Evolutionary conservation across 2,113 vertebrate genomes (phyloP).

Genomic region (Oncorhynchus keta): DNA sequence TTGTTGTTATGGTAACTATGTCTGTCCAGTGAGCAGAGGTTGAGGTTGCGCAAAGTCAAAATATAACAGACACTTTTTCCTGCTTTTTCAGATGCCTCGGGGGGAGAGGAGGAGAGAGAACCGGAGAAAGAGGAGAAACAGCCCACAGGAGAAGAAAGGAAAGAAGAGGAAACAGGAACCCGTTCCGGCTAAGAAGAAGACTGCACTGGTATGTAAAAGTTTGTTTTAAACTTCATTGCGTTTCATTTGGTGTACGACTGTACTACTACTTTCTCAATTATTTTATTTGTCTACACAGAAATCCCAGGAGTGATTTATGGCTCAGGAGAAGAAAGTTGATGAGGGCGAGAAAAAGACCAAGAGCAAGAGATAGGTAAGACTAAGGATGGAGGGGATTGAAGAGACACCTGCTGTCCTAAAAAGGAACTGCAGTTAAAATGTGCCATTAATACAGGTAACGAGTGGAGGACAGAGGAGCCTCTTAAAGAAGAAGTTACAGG

Average conservation of each 20-base stretch:
- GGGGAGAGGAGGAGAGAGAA: constrained; percentile 33
- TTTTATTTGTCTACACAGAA: neutral
- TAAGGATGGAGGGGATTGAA: neutral
- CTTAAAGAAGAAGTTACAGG: no score
- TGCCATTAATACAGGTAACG: no score
- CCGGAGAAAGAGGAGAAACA: constrained; percentile 32
- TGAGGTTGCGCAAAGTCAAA: neutral
- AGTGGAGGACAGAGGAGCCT: no score
- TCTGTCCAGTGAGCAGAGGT: no score
- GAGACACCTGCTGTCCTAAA: constrained; percentile 44
- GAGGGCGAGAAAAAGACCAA: constrained; percentile 43
- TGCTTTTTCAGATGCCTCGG: constrained; percentile 51
- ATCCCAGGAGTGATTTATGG: constrained; percentile 28
- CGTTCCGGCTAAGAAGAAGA: constrained; percentile 56
- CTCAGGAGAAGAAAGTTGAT: constrained; percentile 32
- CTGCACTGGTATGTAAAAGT: no score
- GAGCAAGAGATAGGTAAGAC: constrained; percentile 62
- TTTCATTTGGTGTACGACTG: neutral
- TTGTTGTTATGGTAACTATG: no score
- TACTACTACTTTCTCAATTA: neutral
- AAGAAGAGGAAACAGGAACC: constrained; percentile 52
- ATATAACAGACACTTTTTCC: neutral
- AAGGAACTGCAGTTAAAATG: neutral
- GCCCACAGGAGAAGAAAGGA: neutral
- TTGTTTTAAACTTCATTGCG: neutral